These are phyloP conservation scores for Delia radicum DNA, from an alignment of 1,140 invertebrate species.

Conservation along the genomic window DNA sequence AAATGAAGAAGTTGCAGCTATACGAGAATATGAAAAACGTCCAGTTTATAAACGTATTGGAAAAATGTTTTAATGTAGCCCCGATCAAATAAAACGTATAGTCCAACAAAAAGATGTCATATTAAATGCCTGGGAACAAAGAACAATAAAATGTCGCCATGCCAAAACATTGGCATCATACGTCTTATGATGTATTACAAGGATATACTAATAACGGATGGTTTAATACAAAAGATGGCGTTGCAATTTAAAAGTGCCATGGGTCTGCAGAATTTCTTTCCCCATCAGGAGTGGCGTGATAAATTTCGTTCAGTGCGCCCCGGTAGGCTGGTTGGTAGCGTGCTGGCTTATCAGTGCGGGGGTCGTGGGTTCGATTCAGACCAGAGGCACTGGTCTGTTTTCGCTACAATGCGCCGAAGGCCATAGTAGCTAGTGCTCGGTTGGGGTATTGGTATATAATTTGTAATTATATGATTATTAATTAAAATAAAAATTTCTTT, in stretches of 20 bases:
- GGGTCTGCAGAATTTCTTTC: conserved; percentile 48
- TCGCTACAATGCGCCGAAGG: too few species aligned
- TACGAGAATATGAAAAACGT: conserved; percentile 46
- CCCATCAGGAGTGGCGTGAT: conserved; percentile 52
- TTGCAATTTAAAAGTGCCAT: conserved; percentile 50
- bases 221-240: conserved; percentile 51
- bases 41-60: conserved; percentile 52
- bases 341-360: too few species aligned
- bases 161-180: conserved; percentile 46
- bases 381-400: too few species aligned
- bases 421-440: too few species aligned
- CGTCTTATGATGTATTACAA: conserved; percentile 54
- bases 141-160: conserved; percentile 44
- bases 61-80: conserved; percentile 49
- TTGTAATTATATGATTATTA: too few species aligned
- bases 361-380: too few species aligned
- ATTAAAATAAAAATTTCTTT: too few species aligned
- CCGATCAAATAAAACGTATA: conserved; percentile 52
- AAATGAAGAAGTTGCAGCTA: conserved; percentile 49
- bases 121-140: conserved; percentile 47
- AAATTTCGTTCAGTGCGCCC: conserved; percentile 47
- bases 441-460: too few species aligned
- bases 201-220: conserved; percentile 48
- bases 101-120: conserved; percentile 49
- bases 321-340: too few species aligned